Percentiles rank a stretch among this genome's conserved stretches.
These are phyloP conservation scores for Umimayanthus chanpuru DNA, from an alignment of 92 coral and sea anemone species.

Conservation along the genomic window DNA sequence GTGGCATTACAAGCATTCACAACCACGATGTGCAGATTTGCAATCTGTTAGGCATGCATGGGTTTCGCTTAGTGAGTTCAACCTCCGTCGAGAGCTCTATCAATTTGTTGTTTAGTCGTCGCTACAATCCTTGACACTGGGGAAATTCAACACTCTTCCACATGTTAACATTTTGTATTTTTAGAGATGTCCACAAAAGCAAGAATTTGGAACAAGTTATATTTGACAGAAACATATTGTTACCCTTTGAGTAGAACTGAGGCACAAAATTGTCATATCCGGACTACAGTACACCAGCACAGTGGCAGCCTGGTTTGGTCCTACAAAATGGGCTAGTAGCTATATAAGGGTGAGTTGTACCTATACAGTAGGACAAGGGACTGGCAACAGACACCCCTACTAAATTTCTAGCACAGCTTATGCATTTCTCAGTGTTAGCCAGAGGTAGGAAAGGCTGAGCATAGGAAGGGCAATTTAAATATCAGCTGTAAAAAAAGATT, in stretches of 20 bases:
- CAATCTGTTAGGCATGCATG: conserved; percentile 39
- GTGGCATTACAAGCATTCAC: conserved; percentile 41
- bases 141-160: not conserved
- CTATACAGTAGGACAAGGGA: too few species aligned
- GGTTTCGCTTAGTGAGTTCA: conserved; percentile 41
- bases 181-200: not conserved
- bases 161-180: not conserved
- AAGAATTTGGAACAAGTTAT: not conserved
- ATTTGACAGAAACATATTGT: not conserved
- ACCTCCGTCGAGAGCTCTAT: conserved; percentile 17
- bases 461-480: too few species aligned
- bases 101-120: conserved; percentile 38
- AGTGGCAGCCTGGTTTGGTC: too few species aligned
- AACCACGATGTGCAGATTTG: conserved; percentile 45
- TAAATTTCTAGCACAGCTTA: too few species aligned
- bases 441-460: too few species aligned
- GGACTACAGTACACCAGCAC: too few species aligned
- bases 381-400: too few species aligned
- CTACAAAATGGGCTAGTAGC: too few species aligned
- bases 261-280: not conserved
- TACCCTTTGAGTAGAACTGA: not conserved
- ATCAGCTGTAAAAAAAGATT: too few species aligned
- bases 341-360: too few species aligned
- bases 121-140: conserved; percentile 28
- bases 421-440: too few species aligned